These are phyloP conservation scores for Agrochola lychnidis DNA, from an alignment of 2,888 invertebrate genomes.

Conservation along the genomic window DNA sequence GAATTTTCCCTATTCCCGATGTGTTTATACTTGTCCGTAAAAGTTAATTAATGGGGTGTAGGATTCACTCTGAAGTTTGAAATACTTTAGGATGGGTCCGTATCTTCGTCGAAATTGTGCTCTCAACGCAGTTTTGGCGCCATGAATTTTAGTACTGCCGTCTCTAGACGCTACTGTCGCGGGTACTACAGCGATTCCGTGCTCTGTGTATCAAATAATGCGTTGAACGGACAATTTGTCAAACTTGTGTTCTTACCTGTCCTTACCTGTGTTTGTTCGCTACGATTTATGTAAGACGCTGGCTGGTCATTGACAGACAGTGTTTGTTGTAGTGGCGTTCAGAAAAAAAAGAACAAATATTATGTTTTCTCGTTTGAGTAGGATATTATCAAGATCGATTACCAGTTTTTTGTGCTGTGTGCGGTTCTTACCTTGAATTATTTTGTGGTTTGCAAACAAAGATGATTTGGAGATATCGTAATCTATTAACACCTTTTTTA, in stretches of 20 bases:
- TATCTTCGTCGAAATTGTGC: background rate
- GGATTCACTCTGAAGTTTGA: background rate
- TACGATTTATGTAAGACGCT: constrained; percentile 54
- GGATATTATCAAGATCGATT: constrained; percentile 49
- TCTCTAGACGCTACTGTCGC: background rate
- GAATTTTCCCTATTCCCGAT: background rate
- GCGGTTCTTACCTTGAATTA: constrained; percentile 38
- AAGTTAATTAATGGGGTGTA: background rate
- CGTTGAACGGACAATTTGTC: constrained; percentile 74
- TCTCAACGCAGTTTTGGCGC: too few species aligned
- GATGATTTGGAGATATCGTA: constrained; percentile 25
- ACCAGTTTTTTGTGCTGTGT: constrained; percentile 29
- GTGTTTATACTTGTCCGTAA: background rate
- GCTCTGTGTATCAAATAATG: constrained; percentile 67
- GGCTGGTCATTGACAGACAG: constrained; percentile 46
- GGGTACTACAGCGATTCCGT: background rate
- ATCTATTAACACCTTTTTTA: constrained; percentile 31
- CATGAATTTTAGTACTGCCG: too few species aligned
- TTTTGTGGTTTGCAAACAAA: constrained; percentile 32
- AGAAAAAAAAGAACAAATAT: constrained; percentile 44
- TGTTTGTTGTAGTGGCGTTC: constrained; percentile 36
- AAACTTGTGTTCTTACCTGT: constrained; percentile 71
- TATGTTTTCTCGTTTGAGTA: constrained; percentile 35
- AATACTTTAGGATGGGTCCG: background rate
- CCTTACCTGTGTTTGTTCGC: constrained; percentile 64